These are phyloP conservation scores for Xanthorhoe designata DNA, from an alignment of 2,888 invertebrate species.

Conservation along the genomic window DNA sequence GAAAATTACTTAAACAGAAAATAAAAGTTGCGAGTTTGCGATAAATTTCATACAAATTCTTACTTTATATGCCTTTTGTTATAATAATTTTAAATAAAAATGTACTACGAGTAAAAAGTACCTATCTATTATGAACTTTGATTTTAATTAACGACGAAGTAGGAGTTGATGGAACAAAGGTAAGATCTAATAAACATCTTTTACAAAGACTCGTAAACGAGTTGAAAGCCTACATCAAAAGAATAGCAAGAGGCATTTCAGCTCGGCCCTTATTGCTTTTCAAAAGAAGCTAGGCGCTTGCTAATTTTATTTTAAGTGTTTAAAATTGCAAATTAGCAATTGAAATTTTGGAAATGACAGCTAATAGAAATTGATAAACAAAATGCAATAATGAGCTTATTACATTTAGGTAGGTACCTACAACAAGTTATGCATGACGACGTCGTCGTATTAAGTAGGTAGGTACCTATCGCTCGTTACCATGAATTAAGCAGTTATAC, in stretches of 20 bases:
- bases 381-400: not conserved
- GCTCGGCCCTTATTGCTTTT: conserved; percentile 13
- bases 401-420: not conserved
- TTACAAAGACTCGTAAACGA: conserved; percentile 13
- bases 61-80: too few relatives aligned
- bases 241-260: conserved; percentile 17
- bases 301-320: not conserved
- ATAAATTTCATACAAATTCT: too few relatives aligned
- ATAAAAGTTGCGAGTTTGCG: too few relatives aligned
- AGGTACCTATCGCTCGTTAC: not conserved
- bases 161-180: not conserved
- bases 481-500: not conserved
- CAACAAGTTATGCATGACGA: not conserved
- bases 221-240: conserved; percentile 18
- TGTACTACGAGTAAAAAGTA: too few relatives aligned
- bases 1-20: too few relatives aligned
- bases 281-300: conserved; percentile 5
- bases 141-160: not conserved
- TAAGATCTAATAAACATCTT: not conserved
- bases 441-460: not conserved
- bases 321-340: not conserved
- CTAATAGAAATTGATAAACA: not conserved
- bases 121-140: too few relatives aligned
- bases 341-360: not conserved
- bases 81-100: too few relatives aligned